Percentiles rank a stretch among this genome's conserved stretches.
Conservation (phyloP, 2,113 vertebrate species). For the Chaetodon auriga region DNA sequence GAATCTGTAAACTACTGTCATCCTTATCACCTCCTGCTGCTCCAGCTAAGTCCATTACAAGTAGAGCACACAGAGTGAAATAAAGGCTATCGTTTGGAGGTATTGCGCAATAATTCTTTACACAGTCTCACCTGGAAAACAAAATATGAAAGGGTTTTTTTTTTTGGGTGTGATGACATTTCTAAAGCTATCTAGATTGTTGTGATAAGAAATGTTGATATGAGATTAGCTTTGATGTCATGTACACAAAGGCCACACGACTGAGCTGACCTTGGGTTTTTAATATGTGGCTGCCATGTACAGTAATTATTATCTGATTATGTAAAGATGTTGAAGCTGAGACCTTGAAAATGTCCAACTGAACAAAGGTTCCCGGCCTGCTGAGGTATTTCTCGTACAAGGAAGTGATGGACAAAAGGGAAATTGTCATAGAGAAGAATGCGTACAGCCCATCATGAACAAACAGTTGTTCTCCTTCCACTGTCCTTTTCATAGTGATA, state of each 20-base stretch:
- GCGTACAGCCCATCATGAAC: not conserved
- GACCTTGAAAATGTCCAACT: not conserved
- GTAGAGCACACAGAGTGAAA: not conserved
- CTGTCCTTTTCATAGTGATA: not conserved
- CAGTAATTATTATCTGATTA: not conserved
- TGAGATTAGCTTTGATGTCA: not conserved
- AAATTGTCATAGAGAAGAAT: not conserved
- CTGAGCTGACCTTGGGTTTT: not conserved
- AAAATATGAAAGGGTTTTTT: not conserved
- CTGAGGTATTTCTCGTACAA: not conserved
- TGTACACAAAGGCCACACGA: not conserved
- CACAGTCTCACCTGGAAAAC: not conserved
- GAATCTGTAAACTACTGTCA: not conserved
- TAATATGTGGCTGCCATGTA: not conserved
- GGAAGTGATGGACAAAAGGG: slow-evolving; percentile 40
- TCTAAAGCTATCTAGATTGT: not conserved
- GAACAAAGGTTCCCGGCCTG: not conserved
- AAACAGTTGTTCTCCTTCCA: slow-evolving; percentile 16
- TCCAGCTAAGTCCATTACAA: not conserved
- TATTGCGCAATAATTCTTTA: not conserved
- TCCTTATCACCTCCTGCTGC: not conserved
- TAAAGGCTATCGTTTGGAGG: not conserved
- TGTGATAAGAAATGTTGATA: not conserved
- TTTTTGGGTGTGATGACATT: not conserved
- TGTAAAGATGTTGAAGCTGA: not conserved